Conservation (phyloP, 2,113 vertebrate genomes). For the Lagopus muta region DNA sequence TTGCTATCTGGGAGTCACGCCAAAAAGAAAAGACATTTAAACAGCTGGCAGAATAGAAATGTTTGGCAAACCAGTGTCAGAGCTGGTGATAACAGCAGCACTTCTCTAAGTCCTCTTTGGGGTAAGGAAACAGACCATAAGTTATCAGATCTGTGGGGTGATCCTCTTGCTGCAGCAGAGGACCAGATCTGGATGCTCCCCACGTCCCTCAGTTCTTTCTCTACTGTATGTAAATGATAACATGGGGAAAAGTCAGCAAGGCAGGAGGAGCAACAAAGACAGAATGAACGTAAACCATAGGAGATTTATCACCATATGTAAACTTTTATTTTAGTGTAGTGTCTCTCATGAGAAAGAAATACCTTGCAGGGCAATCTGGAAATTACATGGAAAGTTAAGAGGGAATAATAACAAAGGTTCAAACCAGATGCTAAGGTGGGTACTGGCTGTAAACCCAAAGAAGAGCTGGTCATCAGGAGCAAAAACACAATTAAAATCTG, state of each 20-base stretch:
- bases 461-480: background rate
- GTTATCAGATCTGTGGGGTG: background rate
- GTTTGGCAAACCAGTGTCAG: slow-evolving; percentile 18
- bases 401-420: background rate
- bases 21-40: slow-evolving; percentile 47
- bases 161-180: background rate
- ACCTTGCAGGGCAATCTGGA: background rate
- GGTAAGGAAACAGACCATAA: background rate
- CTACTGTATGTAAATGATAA: background rate
- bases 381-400: background rate
- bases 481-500: background rate
- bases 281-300: background rate
- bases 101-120: background rate
- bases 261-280: background rate
- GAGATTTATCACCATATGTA: background rate
- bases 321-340: background rate
- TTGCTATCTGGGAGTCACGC: slow-evolving; percentile 13
- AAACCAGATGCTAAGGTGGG: background rate
- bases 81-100: background rate
- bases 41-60: slow-evolving; percentile 52
- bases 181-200: background rate
- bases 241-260: background rate
- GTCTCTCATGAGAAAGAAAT: background rate
- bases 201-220: background rate
- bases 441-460: background rate